phyloP scores from a whole-genome alignment of 2,888 invertebrate species.

The Cheilosia variabilis region DNA sequence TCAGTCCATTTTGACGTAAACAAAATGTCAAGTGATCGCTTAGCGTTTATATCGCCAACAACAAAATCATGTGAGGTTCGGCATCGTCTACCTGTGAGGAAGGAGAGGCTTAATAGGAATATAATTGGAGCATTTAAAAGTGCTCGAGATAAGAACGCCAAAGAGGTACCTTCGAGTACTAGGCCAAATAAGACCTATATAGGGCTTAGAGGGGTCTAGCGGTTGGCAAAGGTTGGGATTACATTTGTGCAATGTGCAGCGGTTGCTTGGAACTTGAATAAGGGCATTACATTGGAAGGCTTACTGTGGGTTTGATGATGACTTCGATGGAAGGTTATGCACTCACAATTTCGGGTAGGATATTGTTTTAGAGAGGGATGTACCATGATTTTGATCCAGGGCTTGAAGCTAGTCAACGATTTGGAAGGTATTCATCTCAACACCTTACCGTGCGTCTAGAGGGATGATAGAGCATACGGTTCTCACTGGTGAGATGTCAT shows the following conservation, averaged over 20 bases:
- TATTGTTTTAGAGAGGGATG: no score
- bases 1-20: constrained; percentile 57
- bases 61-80: constrained; percentile 19
- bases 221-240: constrained; percentile 14
- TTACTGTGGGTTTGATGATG: no score
- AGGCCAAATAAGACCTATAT: constrained; percentile 17
- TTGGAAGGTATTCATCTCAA: no score
- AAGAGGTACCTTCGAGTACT: constrained; percentile 31
- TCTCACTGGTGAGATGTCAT: no score
- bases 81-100: neutral
- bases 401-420: no score
- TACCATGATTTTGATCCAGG: no score
- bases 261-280: neutral
- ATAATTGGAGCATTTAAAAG: constrained; percentile 60
- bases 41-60: constrained; percentile 56
- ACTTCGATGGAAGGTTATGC: no score
- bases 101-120: constrained; percentile 19
- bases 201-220: neutral
- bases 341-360: no score
- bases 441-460: no score
- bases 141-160: constrained; percentile 38
- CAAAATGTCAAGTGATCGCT: constrained; percentile 67
- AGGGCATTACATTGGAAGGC: no score
- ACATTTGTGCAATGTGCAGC: no score
- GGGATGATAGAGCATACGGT: no score